Evolutionary conservation across 2,888 invertebrate species (phyloP), one percentile per base, ranked within the genome.

Genomic region (Drosophila mimetica): DNA sequence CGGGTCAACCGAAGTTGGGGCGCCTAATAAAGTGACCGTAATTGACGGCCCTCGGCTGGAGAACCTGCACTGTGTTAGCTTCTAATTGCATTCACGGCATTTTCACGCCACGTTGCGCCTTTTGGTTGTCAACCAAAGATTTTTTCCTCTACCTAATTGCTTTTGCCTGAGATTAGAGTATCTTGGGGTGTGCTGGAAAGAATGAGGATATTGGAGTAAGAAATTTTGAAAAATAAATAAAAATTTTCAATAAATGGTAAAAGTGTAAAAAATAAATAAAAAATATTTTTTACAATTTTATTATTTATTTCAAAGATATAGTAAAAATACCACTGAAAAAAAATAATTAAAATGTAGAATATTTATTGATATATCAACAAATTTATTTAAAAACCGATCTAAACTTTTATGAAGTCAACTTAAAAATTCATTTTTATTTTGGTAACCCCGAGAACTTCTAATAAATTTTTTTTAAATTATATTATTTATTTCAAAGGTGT

Each of bases 41-140:
- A 70, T 67, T 39, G 59, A 44, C 34, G 25, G 52, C 53, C 44
- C 39, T 36, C 36, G 51, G 52, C 51, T 52, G 34, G 18, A 50
- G 44, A 8, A 16, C 41, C 47, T 47, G 47, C 39, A 41, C 16
- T 25, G 42, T n/a, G 37, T 41, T 41, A 53, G 18, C 47, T 51
- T 72, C 76, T 83, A 76, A 77, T 81, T 81, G 81, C 79, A 76
- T 78, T 79, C 63, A 69, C 57, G 64, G 71, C 72, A 66, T 74
- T 80, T 74, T 52, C 55, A 74, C 53, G 75, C 75, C 63, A 67
- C 58, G 70, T 71, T 79, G 71, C 71, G 67, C 65, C 71, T 70
- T 79, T 77, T 79, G 51, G 53, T 46, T 79, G 75, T 76, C 65
- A 75, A 79, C 73, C 64, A 53, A 46, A 60, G 54, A 37, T 48